A percentile compares a stretch with the other conserved stretches of the same genome.
Conservation (phyloP, 2,113 vertebrate genomes). For the Xiphorhynchus elegans region DNA sequence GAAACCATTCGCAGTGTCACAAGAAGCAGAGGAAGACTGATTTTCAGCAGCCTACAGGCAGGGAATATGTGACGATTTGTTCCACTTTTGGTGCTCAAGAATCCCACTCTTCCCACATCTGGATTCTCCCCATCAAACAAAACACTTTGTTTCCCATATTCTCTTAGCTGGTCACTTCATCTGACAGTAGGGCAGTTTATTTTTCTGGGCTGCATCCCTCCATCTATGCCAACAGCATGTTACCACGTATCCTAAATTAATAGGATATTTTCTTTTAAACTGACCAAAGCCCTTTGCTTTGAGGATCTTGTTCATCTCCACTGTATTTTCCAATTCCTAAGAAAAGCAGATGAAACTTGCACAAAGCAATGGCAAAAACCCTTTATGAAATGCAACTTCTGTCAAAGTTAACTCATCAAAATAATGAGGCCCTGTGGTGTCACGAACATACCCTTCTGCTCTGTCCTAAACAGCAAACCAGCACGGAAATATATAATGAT, state of each 20-base stretch:
- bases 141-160: background rate
- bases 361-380: background rate
- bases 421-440: background rate
- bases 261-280: background rate
- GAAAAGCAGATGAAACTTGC: background rate
- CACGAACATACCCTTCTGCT: background rate
- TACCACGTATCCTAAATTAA: background rate
- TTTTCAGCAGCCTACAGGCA: background rate
- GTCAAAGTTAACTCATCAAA: background rate
- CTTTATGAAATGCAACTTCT: background rate
- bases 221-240: background rate
- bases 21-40: background rate
- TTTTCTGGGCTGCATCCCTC: background rate
- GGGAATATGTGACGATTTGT: background rate
- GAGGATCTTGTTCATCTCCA: background rate
- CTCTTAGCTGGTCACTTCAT: background rate
- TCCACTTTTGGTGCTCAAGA: background rate
- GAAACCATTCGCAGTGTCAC: background rate
- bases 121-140: background rate
- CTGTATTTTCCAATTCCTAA: background rate
- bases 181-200: background rate
- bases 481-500: background rate
- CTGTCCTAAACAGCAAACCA: background rate
- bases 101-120: background rate
- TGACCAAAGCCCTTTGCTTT: background rate